phyloP scores from a whole-genome alignment of 2,888 invertebrate species.

The Habroteleia sp. region DNA sequence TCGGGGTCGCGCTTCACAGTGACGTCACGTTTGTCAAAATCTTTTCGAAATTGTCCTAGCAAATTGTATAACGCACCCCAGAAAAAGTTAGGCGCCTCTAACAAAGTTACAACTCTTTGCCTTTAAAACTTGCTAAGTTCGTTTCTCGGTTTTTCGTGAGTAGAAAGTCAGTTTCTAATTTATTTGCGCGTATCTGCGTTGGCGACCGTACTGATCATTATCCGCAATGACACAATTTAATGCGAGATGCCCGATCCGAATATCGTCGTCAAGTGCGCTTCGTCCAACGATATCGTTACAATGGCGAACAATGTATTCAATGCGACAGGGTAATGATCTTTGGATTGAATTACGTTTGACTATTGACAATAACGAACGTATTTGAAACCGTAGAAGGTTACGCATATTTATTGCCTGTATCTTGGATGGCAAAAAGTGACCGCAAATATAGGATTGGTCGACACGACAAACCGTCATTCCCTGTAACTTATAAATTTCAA shows the following conservation, averaged over 20 bases:
- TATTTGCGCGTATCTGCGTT: conserved; percentile 26
- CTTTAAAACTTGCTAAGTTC: conserved; percentile 26
- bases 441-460: conserved; percentile 30
- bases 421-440: conserved; percentile 23
- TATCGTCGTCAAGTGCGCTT: conserved; percentile 30
- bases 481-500: conserved; percentile 21
- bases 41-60: conserved; percentile 17
- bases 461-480: background rate
- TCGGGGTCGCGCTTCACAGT: conserved; percentile 8
- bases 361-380: conserved; percentile 44
- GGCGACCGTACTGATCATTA: conserved; percentile 34
- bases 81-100: conserved; percentile 28
- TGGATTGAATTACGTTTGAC: conserved; percentile 57
- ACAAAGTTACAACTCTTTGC: conserved; percentile 20
- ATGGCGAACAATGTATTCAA: conserved; percentile 40
- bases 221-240: conserved; percentile 44
- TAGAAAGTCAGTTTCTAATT: conserved; percentile 50
- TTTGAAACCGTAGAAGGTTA: conserved; percentile 57
- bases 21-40: conserved; percentile 41
- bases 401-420: conserved; percentile 50
- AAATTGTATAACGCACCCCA: conserved; percentile 15
- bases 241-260: conserved; percentile 42
- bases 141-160: conserved; percentile 38
- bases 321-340: conserved; percentile 49
- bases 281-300: conserved; percentile 39